Evolutionary conservation across 2,113 vertebrate species (phyloP).

Genomic region (Taurulus bubalis): DNA sequence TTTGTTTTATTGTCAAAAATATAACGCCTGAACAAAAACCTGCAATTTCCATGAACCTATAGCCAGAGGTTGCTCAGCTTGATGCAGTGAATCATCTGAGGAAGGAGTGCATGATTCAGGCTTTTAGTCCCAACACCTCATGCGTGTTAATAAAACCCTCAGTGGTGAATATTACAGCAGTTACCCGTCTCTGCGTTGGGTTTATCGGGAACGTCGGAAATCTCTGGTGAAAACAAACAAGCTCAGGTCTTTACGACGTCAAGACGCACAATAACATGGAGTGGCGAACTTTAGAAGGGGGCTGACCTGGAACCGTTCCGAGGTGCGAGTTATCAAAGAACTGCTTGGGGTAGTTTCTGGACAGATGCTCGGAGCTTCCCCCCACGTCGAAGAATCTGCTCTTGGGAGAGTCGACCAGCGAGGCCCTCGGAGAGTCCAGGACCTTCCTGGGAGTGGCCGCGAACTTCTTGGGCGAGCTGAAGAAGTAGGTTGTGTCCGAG

Average conservation of each 20-base stretch:
- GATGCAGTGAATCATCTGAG: too few species aligned
- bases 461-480: constrained; percentile 69
- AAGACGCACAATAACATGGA: background rate
- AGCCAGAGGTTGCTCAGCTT: too few species aligned
- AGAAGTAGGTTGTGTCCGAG: constrained; percentile 13
- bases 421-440: constrained; percentile 1
- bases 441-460: constrained; percentile 26
- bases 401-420: constrained; percentile 63
- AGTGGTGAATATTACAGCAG: background rate
- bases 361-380: constrained; percentile 30
- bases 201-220: constrained; percentile 18
- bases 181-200: constrained; percentile 67
- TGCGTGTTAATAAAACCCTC: constrained; percentile 13
- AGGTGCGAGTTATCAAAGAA: constrained; percentile 85
- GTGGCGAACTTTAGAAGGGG: too few species aligned
- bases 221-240: constrained; percentile 58
- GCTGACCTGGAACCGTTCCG: constrained; percentile 72
- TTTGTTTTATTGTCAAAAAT: too few species aligned
- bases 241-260: background rate
- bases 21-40: too few species aligned
- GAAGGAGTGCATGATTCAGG: too few species aligned
- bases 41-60: too few species aligned
- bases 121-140: background rate
- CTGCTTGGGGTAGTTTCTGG: constrained; percentile 63
- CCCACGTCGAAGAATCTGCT: constrained; percentile 76